Evolutionary conservation across 1,140 invertebrate species (phyloP), one percentile per base, ranked within the genome.

Genomic region (Lepidotrigona ventralis): DNA sequence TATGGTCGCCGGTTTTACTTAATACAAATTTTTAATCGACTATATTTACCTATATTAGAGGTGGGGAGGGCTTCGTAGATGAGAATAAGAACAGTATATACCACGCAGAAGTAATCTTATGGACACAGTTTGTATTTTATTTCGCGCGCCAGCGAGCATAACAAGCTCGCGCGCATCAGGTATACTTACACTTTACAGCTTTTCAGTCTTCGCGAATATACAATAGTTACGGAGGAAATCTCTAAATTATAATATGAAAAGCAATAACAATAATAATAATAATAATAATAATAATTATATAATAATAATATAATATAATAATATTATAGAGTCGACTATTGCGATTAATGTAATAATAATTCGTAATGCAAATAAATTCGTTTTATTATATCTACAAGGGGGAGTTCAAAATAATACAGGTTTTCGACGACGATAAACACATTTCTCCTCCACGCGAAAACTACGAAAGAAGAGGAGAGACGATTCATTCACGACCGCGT

Each of bases 181-280:
- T 89, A 86, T 93, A 93, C 64, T 93, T 90, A 86, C 91, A 92
- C 68, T 93, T 93, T 93, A 93, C 92, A 93, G 92, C 91, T 90
- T 92, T 93, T 94, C 93, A 93, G 93, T 94, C 93, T 94, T 94
- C 88, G 92, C 91, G 90, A 94, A 94, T 94, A 92, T 93, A 94
- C 91, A 93, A 91, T 92, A 92, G 81, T 89, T 87, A 85, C 79
- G 85, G 80, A 26, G 81, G 12, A 77, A 72, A 58, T 86, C 56
- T 81, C 90, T 91, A 91, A 91, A 91, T 91, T 89, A 90, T 89
- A 90, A 89, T 81, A 88, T 90, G 81, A 86, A 90, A 86, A 88
- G 86, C 89, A 88, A 91, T 92, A 91, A 92, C 88, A 92, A 90
- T 84, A 70, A 90, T 90, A 90, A 86, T 89, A 82, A n/a, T 82